Percentiles rank a stretch among this genome's conserved stretches.
phyloP scores from a whole-genome alignment of 2,888 invertebrate genomes.

The Argyresthia goedartella region DNA sequence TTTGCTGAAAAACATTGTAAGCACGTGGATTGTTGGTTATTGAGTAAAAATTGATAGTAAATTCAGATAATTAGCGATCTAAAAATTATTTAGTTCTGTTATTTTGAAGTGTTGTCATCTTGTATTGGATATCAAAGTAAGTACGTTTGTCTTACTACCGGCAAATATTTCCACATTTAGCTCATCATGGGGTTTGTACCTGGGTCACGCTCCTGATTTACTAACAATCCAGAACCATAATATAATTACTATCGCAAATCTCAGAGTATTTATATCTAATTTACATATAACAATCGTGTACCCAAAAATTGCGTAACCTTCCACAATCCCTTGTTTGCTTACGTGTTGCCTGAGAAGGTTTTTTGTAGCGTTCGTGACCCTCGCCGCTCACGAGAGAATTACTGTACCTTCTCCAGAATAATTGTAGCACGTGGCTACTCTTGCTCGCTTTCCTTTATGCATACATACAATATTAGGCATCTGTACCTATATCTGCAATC shows the following conservation, averaged over 20 bases:
- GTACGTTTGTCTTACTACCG: constrained; percentile 37
- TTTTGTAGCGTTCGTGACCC: constrained; percentile 57
- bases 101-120: constrained; percentile 31
- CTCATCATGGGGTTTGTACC: constrained; percentile 24
- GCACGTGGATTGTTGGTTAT: constrained; percentile 75
- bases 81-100: constrained; percentile 27
- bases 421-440: not conserved
- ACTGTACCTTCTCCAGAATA: constrained; percentile 9
- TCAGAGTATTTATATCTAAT: not conserved
- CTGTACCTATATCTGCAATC: not conserved
- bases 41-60: constrained; percentile 59
- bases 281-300: constrained; percentile 21
- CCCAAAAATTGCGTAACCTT: constrained; percentile 64
- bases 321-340: constrained; percentile 59
- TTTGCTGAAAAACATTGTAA: constrained; percentile 75
- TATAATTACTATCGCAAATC: not conserved
- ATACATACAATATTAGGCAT: not conserved
- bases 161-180: constrained; percentile 41
- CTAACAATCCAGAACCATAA: not conserved
- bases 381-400: constrained; percentile 21
- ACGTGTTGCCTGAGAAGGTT: constrained; percentile 67
- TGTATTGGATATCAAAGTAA: constrained; percentile 46
- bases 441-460: not conserved
- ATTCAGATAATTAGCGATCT: constrained; percentile 35
- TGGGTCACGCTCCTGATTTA: constrained; percentile 12